phyloP scores from a whole-genome alignment of 2,113 vertebrate species.

The Cyanocitta stelleri region DNA sequence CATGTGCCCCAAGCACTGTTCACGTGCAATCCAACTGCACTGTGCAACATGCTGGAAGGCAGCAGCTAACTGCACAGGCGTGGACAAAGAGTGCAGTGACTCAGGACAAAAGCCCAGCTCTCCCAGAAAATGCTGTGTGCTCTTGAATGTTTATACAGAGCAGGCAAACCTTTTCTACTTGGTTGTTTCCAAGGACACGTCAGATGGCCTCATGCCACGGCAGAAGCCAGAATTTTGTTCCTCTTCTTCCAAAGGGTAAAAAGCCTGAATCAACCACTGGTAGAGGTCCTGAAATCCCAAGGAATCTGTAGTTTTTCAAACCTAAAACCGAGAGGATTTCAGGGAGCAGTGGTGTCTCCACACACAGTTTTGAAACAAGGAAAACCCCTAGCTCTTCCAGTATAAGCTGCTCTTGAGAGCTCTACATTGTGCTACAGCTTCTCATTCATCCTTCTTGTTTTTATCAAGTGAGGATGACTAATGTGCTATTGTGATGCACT shows the following conservation, averaged over 20 bases:
- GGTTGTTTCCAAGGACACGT: not conserved
- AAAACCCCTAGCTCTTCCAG: not conserved
- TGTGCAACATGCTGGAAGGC: not conserved
- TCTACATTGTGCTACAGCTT: not conserved
- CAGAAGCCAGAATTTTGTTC: not conserved
- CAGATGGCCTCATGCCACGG: not conserved
- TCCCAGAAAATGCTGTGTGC: not conserved
- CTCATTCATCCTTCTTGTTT: slow-evolving; percentile 25
- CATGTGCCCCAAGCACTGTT: not conserved
- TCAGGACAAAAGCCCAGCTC: not conserved
- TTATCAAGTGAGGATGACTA: slow-evolving; percentile 36
- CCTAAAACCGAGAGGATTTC: not conserved
- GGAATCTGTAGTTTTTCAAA: not conserved
- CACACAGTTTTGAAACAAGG: not conserved
- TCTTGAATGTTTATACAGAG: not conserved
- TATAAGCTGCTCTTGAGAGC: not conserved
- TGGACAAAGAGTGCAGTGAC: not conserved
- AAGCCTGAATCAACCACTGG: not conserved
- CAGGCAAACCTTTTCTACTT: not conserved
- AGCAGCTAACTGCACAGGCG: not conserved
- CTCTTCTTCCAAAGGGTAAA: not conserved
- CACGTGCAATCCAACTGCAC: not conserved
- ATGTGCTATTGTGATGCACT: slow-evolving; percentile 40
- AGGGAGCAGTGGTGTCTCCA: not conserved
- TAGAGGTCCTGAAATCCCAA: not conserved